Percentiles rank a stretch among this genome's conserved stretches.
Conservation (phyloP, 2,797 vertebrate genomes). For the Malacoctenus gilli region DNA sequence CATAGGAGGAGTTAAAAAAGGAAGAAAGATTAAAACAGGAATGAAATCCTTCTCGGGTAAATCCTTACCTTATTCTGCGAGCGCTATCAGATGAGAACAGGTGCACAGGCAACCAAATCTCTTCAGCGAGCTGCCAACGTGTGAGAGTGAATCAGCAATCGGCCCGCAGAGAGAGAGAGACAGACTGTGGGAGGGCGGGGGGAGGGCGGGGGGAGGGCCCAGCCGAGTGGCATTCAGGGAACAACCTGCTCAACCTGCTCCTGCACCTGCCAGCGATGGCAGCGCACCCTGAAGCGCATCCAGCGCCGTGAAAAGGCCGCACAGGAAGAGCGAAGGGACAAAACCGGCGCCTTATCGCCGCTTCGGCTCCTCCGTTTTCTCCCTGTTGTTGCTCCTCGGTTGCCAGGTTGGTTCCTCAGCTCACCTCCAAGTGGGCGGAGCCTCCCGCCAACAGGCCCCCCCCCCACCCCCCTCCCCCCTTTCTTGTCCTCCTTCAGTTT, state of each 20-base stretch:
- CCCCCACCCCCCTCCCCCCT: constrained; percentile 54
- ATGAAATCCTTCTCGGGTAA: constrained; percentile 31
- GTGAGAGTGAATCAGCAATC: constrained; percentile 70
- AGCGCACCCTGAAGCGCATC: constrained; percentile 59
- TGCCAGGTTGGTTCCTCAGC: constrained; percentile 51
- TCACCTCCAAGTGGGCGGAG: constrained; percentile 61
- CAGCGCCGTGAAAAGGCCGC: constrained; percentile 38
- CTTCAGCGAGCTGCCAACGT: constrained; percentile 58
- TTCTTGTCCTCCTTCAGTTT: background rate
- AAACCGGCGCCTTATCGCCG: too few species aligned
- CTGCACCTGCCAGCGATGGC: constrained; percentile 68
- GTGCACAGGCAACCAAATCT: constrained; percentile 69
- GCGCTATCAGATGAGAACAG: constrained; percentile 67
- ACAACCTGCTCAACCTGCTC: constrained; percentile 80
- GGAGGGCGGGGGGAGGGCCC: constrained; percentile 59
- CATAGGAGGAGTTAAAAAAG: too few species aligned
- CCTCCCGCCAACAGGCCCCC: constrained; percentile 53
- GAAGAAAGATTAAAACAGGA: constrained; percentile 16
- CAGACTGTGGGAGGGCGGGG: constrained; percentile 47
- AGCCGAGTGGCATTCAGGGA: constrained; percentile 53
- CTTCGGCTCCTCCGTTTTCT: too few species aligned
- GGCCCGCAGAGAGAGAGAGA: constrained; percentile 28
- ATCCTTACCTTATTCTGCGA: constrained; percentile 68
- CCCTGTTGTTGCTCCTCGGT: constrained; percentile 17
- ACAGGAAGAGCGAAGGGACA: constrained; percentile 7